phyloP scores from a whole-genome alignment of 2,888 invertebrate species.

The Pharmacophagus antenor region DNA sequence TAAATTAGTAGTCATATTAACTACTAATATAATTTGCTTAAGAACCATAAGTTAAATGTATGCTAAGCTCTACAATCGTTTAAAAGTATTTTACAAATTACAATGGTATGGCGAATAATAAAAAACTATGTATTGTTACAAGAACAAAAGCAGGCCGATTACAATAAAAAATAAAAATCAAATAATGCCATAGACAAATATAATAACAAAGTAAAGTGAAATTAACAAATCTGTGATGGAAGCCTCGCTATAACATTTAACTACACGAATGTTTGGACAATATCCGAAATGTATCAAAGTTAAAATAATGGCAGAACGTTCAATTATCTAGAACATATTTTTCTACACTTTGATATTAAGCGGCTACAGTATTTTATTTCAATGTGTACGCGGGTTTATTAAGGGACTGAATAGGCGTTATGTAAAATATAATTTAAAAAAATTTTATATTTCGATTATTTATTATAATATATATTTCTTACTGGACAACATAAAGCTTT shows the following conservation, averaged over 20 bases:
- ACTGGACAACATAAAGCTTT: slow-evolving; percentile 1
- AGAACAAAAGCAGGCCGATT: too few relatives aligned
- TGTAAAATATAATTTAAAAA: neutral
- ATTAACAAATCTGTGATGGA: neutral
- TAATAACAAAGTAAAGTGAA: neutral
- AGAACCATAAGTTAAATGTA: neutral
- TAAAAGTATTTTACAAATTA: neutral
- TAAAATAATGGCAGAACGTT: neutral
- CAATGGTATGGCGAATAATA: neutral
- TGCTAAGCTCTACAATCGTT: neutral
- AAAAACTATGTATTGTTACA: neutral
- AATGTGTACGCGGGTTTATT: neutral
- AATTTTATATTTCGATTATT: neutral
- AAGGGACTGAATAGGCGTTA: neutral
- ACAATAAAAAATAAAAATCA: neutral
- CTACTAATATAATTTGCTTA: neutral
- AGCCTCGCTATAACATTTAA: neutral
- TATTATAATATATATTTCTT: neutral
- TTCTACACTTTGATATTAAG: neutral
- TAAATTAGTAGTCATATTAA: neutral
- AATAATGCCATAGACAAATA: neutral
- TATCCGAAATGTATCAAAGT: neutral
- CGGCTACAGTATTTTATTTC: neutral
- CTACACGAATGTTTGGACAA: neutral
- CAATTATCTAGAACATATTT: neutral